These are phyloP conservation scores for Varecia variegata DNA, from an alignment of 2,797 vertebrate genomes.

Conservation along the genomic window DNA sequence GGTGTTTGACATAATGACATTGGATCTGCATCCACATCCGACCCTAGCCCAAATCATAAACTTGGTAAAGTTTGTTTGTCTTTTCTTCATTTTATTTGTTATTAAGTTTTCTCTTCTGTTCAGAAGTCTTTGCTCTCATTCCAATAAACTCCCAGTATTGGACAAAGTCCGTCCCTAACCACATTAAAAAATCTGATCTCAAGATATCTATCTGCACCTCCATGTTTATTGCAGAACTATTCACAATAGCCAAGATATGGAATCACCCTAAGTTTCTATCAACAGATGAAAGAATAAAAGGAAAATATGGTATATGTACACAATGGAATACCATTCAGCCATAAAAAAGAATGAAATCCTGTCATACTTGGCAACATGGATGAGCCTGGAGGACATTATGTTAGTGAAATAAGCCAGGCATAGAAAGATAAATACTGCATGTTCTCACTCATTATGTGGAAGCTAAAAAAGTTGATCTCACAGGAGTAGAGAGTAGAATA, in stretches of 20 bases:
- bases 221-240: not conserved
- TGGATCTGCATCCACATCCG: not conserved
- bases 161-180: not conserved
- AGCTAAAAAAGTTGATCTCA: not conserved
- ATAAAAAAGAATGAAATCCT: not conserved
- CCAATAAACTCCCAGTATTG: not conserved
- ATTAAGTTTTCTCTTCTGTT: not conserved
- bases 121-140: not conserved
- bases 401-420: not conserved
- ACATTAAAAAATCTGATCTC: not conserved
- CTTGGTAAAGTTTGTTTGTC: not conserved
- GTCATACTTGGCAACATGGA: not conserved
- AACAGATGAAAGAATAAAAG: not conserved
- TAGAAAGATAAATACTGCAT: not conserved
- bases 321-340: not conserved
- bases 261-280: not conserved
- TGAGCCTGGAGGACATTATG: not conserved
- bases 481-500: not conserved
- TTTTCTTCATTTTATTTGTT: not conserved
- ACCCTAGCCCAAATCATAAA: not conserved
- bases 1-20: not conserved
- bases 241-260: not conserved
- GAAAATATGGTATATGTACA: not conserved
- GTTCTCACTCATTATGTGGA: not conserved
- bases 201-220: not conserved